These are phyloP conservation scores for Monopterus albus DNA, from an alignment of 2,113 vertebrate species.

Conservation along the genomic window DNA sequence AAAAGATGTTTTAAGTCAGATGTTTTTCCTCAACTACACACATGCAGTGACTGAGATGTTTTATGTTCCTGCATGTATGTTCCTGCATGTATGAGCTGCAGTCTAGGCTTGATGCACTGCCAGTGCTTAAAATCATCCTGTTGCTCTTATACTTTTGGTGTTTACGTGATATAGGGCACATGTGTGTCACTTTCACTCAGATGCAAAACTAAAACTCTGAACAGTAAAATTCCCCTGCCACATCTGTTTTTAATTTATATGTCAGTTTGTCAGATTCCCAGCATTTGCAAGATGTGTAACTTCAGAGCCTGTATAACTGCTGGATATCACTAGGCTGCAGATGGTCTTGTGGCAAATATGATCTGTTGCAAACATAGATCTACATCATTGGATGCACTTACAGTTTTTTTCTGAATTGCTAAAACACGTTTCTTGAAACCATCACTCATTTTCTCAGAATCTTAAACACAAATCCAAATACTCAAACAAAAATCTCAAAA, in stretches of 20 bases:
- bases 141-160: background rate
- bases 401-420: too few species aligned
- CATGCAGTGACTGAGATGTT: background rate
- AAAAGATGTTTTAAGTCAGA: constrained; percentile 76
- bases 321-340: background rate
- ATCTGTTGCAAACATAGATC: background rate
- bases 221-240: background rate
- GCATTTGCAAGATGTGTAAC: background rate
- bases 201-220: background rate
- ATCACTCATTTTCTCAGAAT: too few species aligned
- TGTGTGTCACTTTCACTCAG: background rate
- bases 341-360: background rate
- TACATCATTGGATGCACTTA: too few species aligned
- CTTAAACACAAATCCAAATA: too few species aligned
- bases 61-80: background rate
- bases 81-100: background rate
- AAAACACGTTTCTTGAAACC: too few species aligned
- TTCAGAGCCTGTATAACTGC: background rate
- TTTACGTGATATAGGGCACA: background rate
- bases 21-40: constrained; percentile 46
- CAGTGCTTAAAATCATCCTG: background rate
- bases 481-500: too few species aligned
- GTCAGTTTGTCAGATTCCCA: background rate
- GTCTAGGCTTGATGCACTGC: background rate
- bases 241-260: background rate